These are phyloP conservation scores for Puntigrus tetrazona DNA, from an alignment of 2,113 vertebrate species.

Conservation along the genomic window DNA sequence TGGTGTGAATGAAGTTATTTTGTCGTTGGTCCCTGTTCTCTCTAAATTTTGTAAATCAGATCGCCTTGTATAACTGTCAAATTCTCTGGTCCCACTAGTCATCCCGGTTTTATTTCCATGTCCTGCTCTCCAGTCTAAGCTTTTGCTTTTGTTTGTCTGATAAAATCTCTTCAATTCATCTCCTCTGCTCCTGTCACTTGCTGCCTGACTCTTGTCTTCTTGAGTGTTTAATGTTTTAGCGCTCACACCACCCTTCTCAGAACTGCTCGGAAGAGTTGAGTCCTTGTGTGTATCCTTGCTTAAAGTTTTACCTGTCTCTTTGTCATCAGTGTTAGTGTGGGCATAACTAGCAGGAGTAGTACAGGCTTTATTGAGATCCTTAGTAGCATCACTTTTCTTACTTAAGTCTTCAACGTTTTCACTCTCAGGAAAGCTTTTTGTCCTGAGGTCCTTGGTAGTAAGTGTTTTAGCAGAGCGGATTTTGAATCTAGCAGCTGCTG, in stretches of 20 bases:
- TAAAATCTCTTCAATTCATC: conserved; percentile 50
- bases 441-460: conserved; percentile 53
- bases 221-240: conserved; percentile 37
- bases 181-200: conserved; percentile 53
- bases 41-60: conserved; percentile 45
- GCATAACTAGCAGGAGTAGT: background rate
- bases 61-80: background rate
- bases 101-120: background rate
- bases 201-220: conserved; percentile 21
- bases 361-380: conserved; percentile 10
- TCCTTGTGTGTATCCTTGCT: conserved; percentile 38
- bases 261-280: conserved; percentile 11
- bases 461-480: conserved; percentile 69
- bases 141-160: conserved; percentile 64
- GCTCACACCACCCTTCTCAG: conserved; percentile 47
- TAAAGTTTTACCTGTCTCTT: conserved; percentile 32
- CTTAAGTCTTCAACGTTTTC: background rate
- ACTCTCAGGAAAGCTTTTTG: background rate
- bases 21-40: background rate
- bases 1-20: background rate
- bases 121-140: conserved; percentile 65
- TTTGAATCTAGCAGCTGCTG: conserved; percentile 56
- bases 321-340: conserved; percentile 7
- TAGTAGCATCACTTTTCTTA: conserved; percentile 1
- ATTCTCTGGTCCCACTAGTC: conserved; percentile 26